Evolutionary conservation across 1,140 invertebrate genomes (phyloP), one percentile per base, ranked within the genome.

Genomic region (Drosophila punjabiensis): DNA sequence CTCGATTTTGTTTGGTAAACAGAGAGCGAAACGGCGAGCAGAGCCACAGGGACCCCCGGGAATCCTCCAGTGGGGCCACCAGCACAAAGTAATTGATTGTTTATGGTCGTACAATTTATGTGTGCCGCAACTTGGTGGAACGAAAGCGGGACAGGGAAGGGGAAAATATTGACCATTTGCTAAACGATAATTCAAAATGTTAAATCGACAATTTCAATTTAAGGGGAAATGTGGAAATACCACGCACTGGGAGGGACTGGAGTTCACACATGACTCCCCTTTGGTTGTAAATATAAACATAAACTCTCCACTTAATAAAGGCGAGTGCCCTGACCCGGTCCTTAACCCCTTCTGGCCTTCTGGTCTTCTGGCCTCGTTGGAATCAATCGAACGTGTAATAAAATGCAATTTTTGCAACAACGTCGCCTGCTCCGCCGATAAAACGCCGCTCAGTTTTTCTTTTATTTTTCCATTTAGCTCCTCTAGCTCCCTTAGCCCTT

Each of bases 141-240:
- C 4, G 24, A 13, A 32, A 35, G 24, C 48, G 24, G 35, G 3
- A 28, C 35, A 11, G 50, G 59, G 28, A 35, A 11, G 24, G 33
- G 77, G 41, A 79, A 89, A 88, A 89, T 89, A 89, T 89, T 88
- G 85, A 88, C 85, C 85, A 89, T 89, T 89, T 89, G 85, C 85
- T 89, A 89, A 89, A 89, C 85, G 85, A 89, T 89, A 89, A 89
- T 89, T 89, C 85, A 89, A 89, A 89, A 89, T 89, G 81, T 89
- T 89, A 89, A 89, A 89, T 89, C 85, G 85, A 89, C 85, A 89
- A 89, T 89, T 89, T 89, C 85, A 89, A 89, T 89, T 81, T 89
- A 63, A 84, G 60, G 81, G 71, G 71, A 76, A 33, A 59, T 47
- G 64, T 41, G 56, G 24, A 20, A 48, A 14, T 33, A 48, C 70